Evolutionary conservation across 2,888 invertebrate species (phyloP), one percentile per base, ranked within the genome.

Genomic region (Acrocera orbiculus): DNA sequence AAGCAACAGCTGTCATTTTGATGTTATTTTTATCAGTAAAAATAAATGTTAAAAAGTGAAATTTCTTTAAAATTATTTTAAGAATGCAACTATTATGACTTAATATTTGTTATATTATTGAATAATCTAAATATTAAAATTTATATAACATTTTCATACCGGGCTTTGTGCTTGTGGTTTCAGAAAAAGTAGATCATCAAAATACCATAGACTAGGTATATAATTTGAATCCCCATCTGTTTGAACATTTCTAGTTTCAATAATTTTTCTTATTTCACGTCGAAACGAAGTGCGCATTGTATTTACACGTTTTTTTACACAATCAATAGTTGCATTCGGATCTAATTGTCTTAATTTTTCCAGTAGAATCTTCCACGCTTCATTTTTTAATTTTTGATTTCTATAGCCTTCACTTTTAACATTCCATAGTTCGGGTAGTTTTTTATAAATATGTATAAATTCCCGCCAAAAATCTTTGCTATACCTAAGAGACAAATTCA

Each of bases 241-340:
- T 16, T 14, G 11, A 16, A 16, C 13, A 11, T 16, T 25, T 9
- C 6, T 16, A 25, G 13, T 25, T 24, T 5, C 11, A 19, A 3
- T 32, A 13, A 27, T 19, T n/a, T 32, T 32, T 15, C 27, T 32
- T 5, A 13, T 20, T 19, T 32, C 32, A 6, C 27, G 26, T 7
- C 32, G 32, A 13, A 16, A 32, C 10, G 17, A 20, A 2, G 32
- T 24, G n/a, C 32, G 11, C 27, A 32, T 14, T 4, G 20, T 32
- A 20, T 32, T 32, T 10, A 32, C 19, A 10, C 19, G 17, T 27
- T 27, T 32, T 20, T 32, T 32, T 19, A 32, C 32, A 16, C 13
- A 14, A 11, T 27, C 26, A 13, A 32, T 23, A 19, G 25, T 32
- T 27, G 32, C 32, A 9, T 32, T 24, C 2, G 27, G 11, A 11